Percentiles rank a stretch among this genome's conserved stretches.
These are phyloP conservation scores for Amblyjoppa fuscipennis DNA, from an alignment of 2,888 invertebrate genomes.

Conservation along the genomic window DNA sequence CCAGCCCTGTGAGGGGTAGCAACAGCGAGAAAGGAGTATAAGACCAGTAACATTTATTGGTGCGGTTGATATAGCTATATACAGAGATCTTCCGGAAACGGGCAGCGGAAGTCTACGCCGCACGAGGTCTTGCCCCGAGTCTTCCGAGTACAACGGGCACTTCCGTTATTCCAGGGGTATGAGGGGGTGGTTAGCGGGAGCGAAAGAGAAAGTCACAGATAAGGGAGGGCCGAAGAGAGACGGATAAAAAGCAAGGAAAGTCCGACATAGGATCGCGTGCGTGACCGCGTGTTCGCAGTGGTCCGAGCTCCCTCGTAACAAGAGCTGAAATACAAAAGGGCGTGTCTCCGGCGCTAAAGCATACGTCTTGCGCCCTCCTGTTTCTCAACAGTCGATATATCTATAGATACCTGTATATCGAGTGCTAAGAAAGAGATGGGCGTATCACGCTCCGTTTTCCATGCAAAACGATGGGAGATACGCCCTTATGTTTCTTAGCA, in stretches of 20 bases:
- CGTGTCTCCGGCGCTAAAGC: too few species aligned
- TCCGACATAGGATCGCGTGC: conserved; percentile 57
- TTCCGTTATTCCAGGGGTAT: conserved; percentile 45
- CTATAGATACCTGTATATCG: too few species aligned
- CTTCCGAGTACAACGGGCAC: conserved; percentile 66
- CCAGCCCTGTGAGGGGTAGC: conserved; percentile 2
- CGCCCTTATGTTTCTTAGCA: too few species aligned
- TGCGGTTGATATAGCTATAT: conserved; percentile 8
- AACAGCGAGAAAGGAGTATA: conserved; percentile 16
- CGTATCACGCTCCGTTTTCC: too few species aligned
- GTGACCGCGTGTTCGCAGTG: conserved; percentile 32
- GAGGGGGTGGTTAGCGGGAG: conserved; percentile 5
- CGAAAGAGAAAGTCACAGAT: conserved; percentile 1
- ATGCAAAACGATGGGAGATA: too few species aligned
- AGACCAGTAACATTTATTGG: background rate
- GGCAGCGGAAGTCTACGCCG: conserved; percentile 61
- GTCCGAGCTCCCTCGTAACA: background rate
- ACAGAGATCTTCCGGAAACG: conserved; percentile 63
- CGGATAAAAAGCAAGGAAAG: conserved; percentile 21
- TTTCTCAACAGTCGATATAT: too few species aligned
- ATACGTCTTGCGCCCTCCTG: too few species aligned
- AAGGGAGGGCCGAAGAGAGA: background rate
- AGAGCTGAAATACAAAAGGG: too few species aligned
- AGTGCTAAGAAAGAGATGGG: too few species aligned
- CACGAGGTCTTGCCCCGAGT: conserved; percentile 62